Conservation (phyloP, 1,140 invertebrate species). For the Tetramorium alpestre region DNA sequence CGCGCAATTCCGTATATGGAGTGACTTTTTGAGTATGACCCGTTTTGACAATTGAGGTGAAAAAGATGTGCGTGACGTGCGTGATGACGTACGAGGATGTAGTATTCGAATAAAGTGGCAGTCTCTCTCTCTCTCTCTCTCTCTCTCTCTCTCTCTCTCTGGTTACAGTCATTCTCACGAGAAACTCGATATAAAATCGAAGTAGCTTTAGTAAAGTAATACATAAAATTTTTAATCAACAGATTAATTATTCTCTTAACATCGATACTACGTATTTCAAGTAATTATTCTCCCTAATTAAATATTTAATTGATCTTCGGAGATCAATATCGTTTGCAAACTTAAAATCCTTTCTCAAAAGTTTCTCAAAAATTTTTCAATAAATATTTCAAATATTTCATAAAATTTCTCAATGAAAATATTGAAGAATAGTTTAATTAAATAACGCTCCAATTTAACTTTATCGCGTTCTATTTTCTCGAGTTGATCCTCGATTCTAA, state of each 20-base stretch:
- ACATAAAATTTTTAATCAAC: background rate
- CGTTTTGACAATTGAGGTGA: conserved; percentile 37
- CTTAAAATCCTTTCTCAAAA: background rate
- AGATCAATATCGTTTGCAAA: background rate
- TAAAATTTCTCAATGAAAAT: background rate
- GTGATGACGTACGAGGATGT: conserved; percentile 26
- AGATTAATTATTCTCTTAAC: background rate
- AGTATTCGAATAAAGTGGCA: conserved; percentile 30
- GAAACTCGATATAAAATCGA: background rate
- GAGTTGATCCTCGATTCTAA: background rate
- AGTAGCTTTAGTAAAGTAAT: background rate
- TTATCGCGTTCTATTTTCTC: background rate
- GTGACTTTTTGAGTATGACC: conserved; percentile 29
- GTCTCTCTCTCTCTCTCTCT: background rate
- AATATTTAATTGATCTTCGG: background rate
- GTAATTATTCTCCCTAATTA: conserved; percentile 7
- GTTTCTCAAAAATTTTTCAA: background rate
- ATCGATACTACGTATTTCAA: background rate
- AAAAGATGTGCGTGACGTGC: conserved; percentile 52
- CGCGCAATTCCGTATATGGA: conserved; percentile 28
- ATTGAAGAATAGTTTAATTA: background rate
- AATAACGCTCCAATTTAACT: background rate
- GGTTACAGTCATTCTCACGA: background rate
- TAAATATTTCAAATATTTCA: background rate
- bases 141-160: background rate